Conservation (phyloP, 2,113 vertebrate species). For the Pyxicephalus adspersus region DNA sequence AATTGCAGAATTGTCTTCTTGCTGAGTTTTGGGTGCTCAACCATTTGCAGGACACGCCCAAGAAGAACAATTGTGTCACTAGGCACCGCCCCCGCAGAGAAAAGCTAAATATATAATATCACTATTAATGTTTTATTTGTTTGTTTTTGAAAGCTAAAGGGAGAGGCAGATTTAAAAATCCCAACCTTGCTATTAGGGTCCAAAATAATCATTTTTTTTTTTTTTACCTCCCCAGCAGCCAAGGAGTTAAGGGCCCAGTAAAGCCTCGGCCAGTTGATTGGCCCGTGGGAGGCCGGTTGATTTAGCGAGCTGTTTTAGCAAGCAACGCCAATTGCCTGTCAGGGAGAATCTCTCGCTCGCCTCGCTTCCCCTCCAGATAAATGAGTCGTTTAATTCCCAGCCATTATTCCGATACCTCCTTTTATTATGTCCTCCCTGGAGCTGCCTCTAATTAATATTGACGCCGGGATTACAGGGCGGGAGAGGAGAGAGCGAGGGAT, state of each 20-base stretch:
- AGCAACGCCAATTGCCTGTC: constrained; percentile 46
- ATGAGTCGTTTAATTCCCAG: constrained; percentile 50
- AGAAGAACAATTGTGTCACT: too few species aligned
- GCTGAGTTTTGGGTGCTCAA: too few species aligned
- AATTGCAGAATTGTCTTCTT: too few species aligned
- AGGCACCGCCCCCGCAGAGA: too few species aligned
- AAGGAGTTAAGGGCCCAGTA: constrained; percentile 14
- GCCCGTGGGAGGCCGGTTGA: constrained; percentile 36
- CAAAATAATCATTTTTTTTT: too few species aligned
- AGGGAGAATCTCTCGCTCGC: constrained; percentile 46
- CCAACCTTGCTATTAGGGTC: too few species aligned
- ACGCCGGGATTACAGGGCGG: constrained; percentile 38
- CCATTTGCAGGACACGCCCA: too few species aligned
- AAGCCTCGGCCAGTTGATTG: constrained; percentile 37
- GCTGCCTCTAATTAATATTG: constrained; percentile 53
- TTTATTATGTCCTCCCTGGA: constrained; percentile 42
- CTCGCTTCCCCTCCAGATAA: constrained; percentile 46
- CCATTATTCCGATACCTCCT: constrained; percentile 49
- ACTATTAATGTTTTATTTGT: too few species aligned
- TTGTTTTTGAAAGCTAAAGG: too few species aligned
- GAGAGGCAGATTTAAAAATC: too few species aligned
- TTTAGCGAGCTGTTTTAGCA: constrained; percentile 45
- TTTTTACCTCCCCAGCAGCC: too few species aligned
- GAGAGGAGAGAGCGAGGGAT: background rate
- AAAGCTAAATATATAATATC: too few species aligned